These are phyloP conservation scores for Crenuchus spilurus DNA, from an alignment of 2,797 vertebrate genomes.

Conservation along the genomic window DNA sequence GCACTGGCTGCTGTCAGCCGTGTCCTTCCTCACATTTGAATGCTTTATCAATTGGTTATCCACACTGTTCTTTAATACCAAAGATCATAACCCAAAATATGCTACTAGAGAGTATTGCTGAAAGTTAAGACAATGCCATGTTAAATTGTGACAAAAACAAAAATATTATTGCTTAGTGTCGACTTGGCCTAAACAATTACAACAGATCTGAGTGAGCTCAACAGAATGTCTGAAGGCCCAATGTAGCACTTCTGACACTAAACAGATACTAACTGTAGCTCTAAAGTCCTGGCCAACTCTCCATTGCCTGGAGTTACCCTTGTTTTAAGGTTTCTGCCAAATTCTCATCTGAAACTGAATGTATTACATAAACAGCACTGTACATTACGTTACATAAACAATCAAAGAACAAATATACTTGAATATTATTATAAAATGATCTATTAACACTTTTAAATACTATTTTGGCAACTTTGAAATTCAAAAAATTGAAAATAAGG, in stretches of 20 bases:
- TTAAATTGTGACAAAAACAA: constrained; percentile 20
- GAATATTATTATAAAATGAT: too few species aligned
- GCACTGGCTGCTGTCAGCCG: background rate
- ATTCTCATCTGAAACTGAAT: background rate
- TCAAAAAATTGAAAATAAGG: too few species aligned
- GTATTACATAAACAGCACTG: background rate
- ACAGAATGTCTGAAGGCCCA: constrained; percentile 20
- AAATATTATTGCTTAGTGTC: constrained; percentile 28
- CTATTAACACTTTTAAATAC: too few species aligned
- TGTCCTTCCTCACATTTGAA: background rate
- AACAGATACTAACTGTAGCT: background rate
- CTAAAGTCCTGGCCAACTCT: background rate
- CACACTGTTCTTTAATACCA: background rate
- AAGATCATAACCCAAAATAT: background rate
- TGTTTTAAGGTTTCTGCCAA: background rate
- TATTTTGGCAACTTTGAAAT: too few species aligned
- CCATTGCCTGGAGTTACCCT: background rate
- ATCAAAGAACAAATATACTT: background rate
- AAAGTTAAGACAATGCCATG: background rate
- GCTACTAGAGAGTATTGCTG: background rate
- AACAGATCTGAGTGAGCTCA: constrained; percentile 3
- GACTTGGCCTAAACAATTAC: constrained; percentile 19
- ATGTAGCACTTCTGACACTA: background rate
- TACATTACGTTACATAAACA: background rate
- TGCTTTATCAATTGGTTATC: background rate